Conservation (phyloP, 2,113 vertebrate species). For the Phainopepla nitens region DNA sequence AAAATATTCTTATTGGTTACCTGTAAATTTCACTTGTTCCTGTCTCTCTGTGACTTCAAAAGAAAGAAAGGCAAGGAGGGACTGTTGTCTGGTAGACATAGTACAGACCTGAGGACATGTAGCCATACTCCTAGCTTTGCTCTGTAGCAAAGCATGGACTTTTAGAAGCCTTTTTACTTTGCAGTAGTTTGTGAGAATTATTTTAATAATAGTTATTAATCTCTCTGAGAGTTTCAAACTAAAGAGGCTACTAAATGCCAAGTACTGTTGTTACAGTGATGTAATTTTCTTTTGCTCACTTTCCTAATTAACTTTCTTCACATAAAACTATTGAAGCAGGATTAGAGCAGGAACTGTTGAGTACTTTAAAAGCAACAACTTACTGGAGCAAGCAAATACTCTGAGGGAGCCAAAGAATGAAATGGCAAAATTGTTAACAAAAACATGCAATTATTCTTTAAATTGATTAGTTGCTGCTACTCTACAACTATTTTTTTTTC, state of each 20-base stretch:
- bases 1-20: background rate
- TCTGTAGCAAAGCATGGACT: background rate
- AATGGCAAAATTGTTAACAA: background rate
- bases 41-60: background rate
- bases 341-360: background rate
- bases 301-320: background rate
- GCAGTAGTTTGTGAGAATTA: background rate
- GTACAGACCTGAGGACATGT: background rate
- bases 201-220: background rate
- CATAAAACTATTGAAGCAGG: background rate
- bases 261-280: background rate
- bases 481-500: background rate
- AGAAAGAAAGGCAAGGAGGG: background rate
- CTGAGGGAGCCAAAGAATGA: background rate
- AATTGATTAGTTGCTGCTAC: background rate
- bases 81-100: background rate
- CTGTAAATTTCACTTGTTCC: background rate
- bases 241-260: background rate
- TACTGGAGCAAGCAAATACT: background rate
- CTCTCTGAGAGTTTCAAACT: background rate
- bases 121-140: background rate
- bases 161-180: background rate
- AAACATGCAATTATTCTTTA: background rate
- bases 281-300: background rate
- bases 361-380: background rate